Evolutionary conservation across 2,888 invertebrate genomes (phyloP), one percentile per base, ranked within the genome.

Genomic region (Tromatobia lineatoria): DNA sequence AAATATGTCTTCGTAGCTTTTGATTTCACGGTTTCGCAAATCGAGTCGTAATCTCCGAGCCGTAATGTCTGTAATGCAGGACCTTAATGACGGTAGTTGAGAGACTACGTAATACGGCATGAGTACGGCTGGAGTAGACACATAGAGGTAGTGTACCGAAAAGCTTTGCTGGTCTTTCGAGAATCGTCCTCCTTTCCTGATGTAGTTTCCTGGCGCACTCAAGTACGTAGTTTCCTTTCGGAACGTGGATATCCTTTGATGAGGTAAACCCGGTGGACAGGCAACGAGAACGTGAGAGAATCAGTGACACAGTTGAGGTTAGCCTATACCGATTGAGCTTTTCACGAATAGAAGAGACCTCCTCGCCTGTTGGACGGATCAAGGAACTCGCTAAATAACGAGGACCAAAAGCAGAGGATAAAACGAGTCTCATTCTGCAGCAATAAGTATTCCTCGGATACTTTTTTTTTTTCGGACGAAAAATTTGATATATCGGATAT

Each of bases 81-180:
- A 71, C 50, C 71, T 77, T 77, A 77, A 82, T 82, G 82, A 82
- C 25, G 71, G n/a, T 29, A 29, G 57, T 67, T 15, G 45, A 47
- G 45, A 77, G 34, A 7, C 59, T 20, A 6, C 23, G 25, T 23
- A 45, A 23, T 38, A 25, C 15, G 3, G 59, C 20, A 15, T 42
- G 25, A n/a, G 29, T 29, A 59, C 59, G 7, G 29, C 13, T 15
- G 15, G 11, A 61, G 61, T 18, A 18, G 18, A 18, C 18, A 38
- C 42, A n/a, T 61, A 34, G 38, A 38, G 1, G 13, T 23, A 45
- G 66, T 6, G 42, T 66, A 66, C 42, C 66, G 25, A 67, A 47
- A 67, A 71, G 57, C 57, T 71, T 10, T 23, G 42, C 34, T 42
- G 42, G 20, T 70, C 15, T 57, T 57, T 29, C 18, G 59, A 47